These are phyloP conservation scores for Psococerastis gibbosa DNA, from an alignment of 2,888 invertebrate genomes.

Conservation along the genomic window DNA sequence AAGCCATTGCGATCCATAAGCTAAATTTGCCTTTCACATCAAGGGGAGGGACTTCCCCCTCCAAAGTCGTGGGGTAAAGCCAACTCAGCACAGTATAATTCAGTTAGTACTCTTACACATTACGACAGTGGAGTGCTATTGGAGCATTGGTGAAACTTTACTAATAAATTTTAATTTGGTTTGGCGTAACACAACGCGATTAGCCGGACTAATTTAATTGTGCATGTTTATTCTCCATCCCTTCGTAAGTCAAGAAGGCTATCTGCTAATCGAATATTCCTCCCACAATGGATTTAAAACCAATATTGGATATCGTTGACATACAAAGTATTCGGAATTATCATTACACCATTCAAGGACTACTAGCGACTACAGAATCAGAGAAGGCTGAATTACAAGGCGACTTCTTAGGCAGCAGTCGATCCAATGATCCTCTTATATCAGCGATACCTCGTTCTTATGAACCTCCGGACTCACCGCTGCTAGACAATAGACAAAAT, in stretches of 20 bases:
- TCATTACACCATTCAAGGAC: conserved; percentile 3
- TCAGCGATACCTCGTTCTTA: background rate
- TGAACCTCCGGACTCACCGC: background rate
- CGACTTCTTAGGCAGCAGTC: background rate
- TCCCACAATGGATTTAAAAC: conserved; percentile 3
- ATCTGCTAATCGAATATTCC: background rate
- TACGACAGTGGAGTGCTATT: background rate
- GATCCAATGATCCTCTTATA: background rate
- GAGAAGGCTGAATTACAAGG: background rate
- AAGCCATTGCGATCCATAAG: no score
- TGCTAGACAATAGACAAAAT: background rate
- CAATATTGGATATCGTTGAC: conserved; percentile 1
- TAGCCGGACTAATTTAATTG: background rate
- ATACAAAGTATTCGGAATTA: conserved; percentile 3
- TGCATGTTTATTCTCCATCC: background rate
- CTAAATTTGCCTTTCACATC: no score
- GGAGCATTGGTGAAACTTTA: background rate
- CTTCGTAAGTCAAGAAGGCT: background rate
- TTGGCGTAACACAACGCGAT: background rate
- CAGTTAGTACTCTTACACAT: conserved; percentile 5
- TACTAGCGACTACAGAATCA: background rate
- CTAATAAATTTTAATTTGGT: background rate
- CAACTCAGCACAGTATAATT: background rate
- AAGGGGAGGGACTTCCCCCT: background rate
- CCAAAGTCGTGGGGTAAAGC: background rate